Base-by-base conservation (phyloP, 2,888 invertebrate species). In the Spicauda simplicius region DNA sequence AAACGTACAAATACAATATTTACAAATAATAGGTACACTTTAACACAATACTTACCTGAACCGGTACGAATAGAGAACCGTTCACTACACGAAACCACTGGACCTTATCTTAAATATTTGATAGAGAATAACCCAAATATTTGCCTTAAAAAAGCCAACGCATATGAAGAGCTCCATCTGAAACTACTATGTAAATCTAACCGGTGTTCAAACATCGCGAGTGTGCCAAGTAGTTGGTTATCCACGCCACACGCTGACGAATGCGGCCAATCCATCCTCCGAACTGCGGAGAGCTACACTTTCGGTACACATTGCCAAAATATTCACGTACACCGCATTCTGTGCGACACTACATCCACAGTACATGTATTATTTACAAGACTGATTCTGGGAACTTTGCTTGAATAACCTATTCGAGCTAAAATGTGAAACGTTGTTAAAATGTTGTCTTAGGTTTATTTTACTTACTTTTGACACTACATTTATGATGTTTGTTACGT, bases 211-310 rank as follows among this genome's bases (percentile, higher is more conserved):
- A 66, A 61, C 19, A 64, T 41, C 41, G 57, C 50, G 64, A 61
- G 60, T 30, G 65, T 72, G 71, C 71, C 73, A 71, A 71, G 72
- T 66, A 64, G 69, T 68, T 65, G 65, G 48, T 54, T 54, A 55
- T 63, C 55, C 59, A 48, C 50, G 60, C 45, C 54, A 54, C 53
- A 54, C n/a, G 45, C 55, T 66, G 66, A 66, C 60, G 55, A 60
- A 55, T 66, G 66, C 50, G 48, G 60, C 66, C 60, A 56, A 66
- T 66, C 48, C 66, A 41, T 66, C 54, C 45, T 53, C 48, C 5
- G 50, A 11, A 7, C 60, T 60, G 37, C 12, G 37, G 37, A 20
- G 48, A 59, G 45, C 48, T 10, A 50, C 57, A 64, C 57, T 33
- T 58, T 45, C 25, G 37, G 20, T 55, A 55, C 45, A 66, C 60